Conservation (phyloP, 1,140 invertebrate genomes). For the Pogonognathellus flavescens region DNA sequence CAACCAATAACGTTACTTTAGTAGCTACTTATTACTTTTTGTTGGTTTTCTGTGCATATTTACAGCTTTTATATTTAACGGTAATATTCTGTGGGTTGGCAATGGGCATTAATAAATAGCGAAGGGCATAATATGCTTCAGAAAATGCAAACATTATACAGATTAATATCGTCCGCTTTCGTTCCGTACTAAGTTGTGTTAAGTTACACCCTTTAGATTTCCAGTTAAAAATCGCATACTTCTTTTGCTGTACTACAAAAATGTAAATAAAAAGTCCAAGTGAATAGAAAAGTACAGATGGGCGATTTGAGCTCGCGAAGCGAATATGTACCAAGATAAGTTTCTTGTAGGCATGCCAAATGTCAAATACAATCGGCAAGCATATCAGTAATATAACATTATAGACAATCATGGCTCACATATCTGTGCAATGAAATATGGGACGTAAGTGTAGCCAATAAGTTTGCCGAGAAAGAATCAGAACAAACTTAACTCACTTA, state of each 20-base stretch:
- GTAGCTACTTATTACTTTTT: too few relatives aligned
- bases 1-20: too few relatives aligned
- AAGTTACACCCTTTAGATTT: background rate
- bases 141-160: too few relatives aligned
- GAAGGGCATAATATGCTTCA: too few relatives aligned
- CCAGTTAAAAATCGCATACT: background rate
- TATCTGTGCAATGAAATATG: constrained; percentile 12
- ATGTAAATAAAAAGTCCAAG: background rate
- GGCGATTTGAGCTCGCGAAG: constrained; percentile 3
- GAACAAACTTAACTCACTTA: constrained; percentile 41
- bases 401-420: background rate
- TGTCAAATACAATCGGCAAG: constrained; percentile 42
- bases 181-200: too few relatives aligned
- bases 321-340: constrained; percentile 4
- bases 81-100: too few relatives aligned
- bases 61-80: too few relatives aligned
- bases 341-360: constrained; percentile 48
- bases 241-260: background rate
- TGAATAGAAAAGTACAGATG: background rate
- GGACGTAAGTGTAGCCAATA: constrained; percentile 4
- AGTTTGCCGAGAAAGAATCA: constrained; percentile 27
- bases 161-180: too few relatives aligned
- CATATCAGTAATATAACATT: constrained; percentile 10
- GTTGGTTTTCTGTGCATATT: too few relatives aligned
- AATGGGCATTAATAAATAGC: too few relatives aligned